phyloP scores from a whole-genome alignment of 2,888 invertebrate species.

The Rhagophthalmus giganteus region DNA sequence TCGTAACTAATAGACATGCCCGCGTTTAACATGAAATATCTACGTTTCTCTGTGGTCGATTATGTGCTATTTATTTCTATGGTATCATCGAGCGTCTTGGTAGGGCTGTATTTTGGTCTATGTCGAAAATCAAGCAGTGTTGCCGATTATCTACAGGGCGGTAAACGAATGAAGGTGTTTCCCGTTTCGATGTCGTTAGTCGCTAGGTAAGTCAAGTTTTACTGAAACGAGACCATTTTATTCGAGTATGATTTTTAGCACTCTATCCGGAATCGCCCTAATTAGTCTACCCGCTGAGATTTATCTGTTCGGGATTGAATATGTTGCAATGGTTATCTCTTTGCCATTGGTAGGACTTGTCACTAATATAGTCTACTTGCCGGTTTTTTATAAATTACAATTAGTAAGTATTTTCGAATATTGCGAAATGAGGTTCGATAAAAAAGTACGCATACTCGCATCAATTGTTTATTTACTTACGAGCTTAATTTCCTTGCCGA shows the following conservation, averaged over 20 bases:
- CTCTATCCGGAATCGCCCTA: slow-evolving; percentile 73
- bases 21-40: background rate
- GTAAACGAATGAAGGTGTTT: background rate
- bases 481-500: slow-evolving; percentile 64
- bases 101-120: background rate
- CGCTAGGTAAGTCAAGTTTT: background rate
- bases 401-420: slow-evolving; percentile 72
- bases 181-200: background rate
- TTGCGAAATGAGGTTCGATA: slow-evolving; percentile 65
- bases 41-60: background rate
- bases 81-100: background rate
- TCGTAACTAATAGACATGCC: too few species aligned
- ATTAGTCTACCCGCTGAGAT: slow-evolving; percentile 75
- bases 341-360: slow-evolving; percentile 46
- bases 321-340: slow-evolving; percentile 55
- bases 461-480: slow-evolving; percentile 64
- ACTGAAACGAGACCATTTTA: too few species aligned
- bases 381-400: slow-evolving; percentile 72
- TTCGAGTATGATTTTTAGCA: too few species aligned
- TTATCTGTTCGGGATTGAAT: slow-evolving; percentile 71
- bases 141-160: background rate
- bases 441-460: slow-evolving; percentile 61
- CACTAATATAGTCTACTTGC: slow-evolving; percentile 58
- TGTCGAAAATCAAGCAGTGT: background rate
- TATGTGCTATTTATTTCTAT: background rate